Conservation (phyloP, 2,888 invertebrate species). For the Gnatocerus cornutus region DNA sequence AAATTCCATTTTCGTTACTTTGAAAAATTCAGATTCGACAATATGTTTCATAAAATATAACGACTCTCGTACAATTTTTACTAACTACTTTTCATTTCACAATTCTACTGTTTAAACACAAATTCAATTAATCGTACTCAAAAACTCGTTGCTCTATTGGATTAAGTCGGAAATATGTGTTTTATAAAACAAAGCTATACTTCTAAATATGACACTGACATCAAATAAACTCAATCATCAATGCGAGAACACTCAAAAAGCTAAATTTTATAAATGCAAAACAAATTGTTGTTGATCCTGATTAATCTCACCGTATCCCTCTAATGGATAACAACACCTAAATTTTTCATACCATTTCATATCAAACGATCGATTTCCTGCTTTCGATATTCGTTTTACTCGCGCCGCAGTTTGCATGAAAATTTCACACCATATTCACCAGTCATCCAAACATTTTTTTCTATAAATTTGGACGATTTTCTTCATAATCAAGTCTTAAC, state of each 20-base stretch:
- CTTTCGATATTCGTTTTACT: background rate
- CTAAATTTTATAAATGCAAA: constrained; percentile 29
- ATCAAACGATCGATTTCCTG: background rate
- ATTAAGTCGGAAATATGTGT: background rate
- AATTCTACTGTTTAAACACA: constrained; percentile 24
- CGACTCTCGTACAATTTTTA: constrained; percentile 5
- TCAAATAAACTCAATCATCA: constrained; percentile 19
- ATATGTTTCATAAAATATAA: constrained; percentile 22
- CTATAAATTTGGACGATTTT: no score
- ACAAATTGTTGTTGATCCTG: constrained; percentile 27
- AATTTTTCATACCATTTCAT: constrained; percentile 18
- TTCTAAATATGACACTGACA: constrained; percentile 16
- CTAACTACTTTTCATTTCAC: constrained; percentile 22
- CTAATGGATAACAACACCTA: constrained; percentile 18
- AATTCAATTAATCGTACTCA: constrained; percentile 22
- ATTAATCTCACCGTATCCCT: constrained; percentile 19
- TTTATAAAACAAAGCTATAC: constrained; percentile 15
- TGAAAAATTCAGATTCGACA: constrained; percentile 20
- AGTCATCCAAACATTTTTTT: no score
- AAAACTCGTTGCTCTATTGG: background rate
- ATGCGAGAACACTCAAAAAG: constrained; percentile 16
- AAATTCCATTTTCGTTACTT: constrained; percentile 29
- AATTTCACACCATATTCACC: no score
- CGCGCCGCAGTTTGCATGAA: background rate
- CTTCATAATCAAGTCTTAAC: no score